Base-by-base conservation (phyloP, 2,113 vertebrate species). In the Lagenorhynchus albirostris region DNA sequence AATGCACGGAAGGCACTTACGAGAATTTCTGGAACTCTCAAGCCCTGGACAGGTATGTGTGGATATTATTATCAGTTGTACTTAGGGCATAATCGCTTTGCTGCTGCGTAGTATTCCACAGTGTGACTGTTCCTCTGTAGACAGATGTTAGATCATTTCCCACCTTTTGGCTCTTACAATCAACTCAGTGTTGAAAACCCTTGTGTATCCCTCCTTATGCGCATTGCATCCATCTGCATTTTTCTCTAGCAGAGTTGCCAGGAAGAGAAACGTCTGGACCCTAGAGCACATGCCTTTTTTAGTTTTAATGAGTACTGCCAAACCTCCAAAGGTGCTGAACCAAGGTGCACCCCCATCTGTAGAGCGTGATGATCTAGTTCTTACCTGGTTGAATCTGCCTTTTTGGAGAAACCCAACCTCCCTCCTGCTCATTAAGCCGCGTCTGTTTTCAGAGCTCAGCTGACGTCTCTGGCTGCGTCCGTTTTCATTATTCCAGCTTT, bases 371-470 rank as follows among this genome's bases (percentile, higher is more conserved):
- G 44, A 58, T 89, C 62, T 85, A 58, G 29, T 74, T 63, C 58
- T 91, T 67, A 94, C 29, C 92, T 67, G 29, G 65, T 9, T 44
- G 73, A 73, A 68, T 58, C 93, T 70, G 55, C 58, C 20, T 67
- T 38, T 79, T 58, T 79, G 55, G 82, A 92, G 83, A 53, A 93
- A 38, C 15, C 41, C 58, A 60, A 15, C 63, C 89, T 91, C 62
- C 88, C 53, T 68, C 5, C 3, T 8, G 6, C 79, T 93, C 95
- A 20, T 74, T 8, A 76, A 95, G 79, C 38, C 36, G 7, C 20
- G 2, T 95, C 73, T 96, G 18, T 96, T 97, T 95, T 89, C 71
- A 86, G 97, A 94, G 79, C 82, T 90, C 86, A 67, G 25, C 58
- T 41, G 93, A 29, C 93, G 86, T 62, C 41, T 50, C 88, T 70